phyloP scores from a whole-genome alignment of 2,797 vertebrate genomes.

The Monodelphis domestica region DNA sequence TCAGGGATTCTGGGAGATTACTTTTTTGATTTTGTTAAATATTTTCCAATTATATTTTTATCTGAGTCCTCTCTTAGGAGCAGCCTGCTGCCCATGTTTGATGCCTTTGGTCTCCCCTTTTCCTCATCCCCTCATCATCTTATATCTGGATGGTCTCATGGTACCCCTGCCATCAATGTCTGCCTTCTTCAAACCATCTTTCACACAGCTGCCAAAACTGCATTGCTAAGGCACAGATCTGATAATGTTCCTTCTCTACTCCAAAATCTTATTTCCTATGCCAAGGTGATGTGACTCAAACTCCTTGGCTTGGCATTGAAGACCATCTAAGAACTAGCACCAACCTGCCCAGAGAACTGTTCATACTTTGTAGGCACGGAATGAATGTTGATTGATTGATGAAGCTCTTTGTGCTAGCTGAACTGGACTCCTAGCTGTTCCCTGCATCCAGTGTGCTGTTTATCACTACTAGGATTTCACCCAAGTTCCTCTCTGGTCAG shows the following conservation, averaged over 20 bases:
- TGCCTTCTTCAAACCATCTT: background rate
- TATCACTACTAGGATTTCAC: background rate
- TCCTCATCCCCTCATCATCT: background rate
- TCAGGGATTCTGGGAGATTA: background rate
- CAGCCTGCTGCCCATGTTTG: background rate
- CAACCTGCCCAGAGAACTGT: background rate
- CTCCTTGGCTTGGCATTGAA: background rate
- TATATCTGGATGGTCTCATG: background rate
- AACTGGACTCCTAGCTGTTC: background rate
- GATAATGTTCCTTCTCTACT: background rate
- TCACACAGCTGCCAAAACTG: background rate
- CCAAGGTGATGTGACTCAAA: background rate
- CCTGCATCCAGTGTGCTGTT: background rate
- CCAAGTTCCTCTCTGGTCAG: background rate
- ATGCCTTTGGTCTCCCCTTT: background rate
- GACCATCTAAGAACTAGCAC: slow-evolving; percentile 6
- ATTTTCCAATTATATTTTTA: background rate
- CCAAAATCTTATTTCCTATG: background rate
- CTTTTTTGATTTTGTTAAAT: background rate
- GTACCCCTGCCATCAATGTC: background rate
- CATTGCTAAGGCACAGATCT: background rate
- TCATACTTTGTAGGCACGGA: background rate
- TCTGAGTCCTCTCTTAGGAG: background rate
- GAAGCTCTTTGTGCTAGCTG: background rate
- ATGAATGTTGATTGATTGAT: background rate